Base-by-base conservation (phyloP, 2,797 vertebrate genomes). In the Falco biarmicus region DNA sequence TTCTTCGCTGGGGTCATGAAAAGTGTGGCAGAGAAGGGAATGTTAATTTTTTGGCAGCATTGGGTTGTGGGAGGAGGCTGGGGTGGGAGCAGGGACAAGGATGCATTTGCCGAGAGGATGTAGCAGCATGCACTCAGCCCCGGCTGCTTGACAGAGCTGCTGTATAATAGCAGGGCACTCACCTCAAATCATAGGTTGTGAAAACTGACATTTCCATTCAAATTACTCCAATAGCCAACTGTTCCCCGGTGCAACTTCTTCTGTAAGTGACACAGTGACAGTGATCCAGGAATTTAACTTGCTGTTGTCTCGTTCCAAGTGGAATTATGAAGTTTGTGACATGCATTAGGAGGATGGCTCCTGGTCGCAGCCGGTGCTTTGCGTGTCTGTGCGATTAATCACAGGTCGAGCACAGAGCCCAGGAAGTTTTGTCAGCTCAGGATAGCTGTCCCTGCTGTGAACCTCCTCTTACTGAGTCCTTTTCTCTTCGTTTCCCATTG, bases 151-250 rank as follows among this genome's bases (percentile, higher is more conserved):
- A 28, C 95, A 97, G 94, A 92, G 83, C 89, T 41, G 79, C 95
- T 71, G 76, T 19, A n/a, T 22, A 78, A 94, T 75, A 84, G 93
- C 95, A 96, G 96, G 96, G 95, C 95, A 89, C 96, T 97, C 97
- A 90, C 96, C 93, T 97, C 97, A 93, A 95, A 97, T 96, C 96
- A 95, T 54, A 90, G 97, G 87, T 95, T 96, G 94, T 88, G 95
- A 80, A 95, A 96, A 94, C 85, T 97, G 97, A 97, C 96, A 96
- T 97, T 96, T 97, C 95, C 97, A 96, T 97, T 94, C 95, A 91
- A 97, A 96, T 97, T 94, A 95, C 95, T 94, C 95, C 94, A 39
- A 6, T 84, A 87, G 95, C 92, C 93, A 88, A 94, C 83, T 66
- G 92, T 90, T 97, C 95, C 95, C 93, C 11, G 10, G 78, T 39